A percentile compares a stretch with the other conserved stretches of the same genome.
Conservation (phyloP, 2,888 invertebrate genomes). For the Nymphalis polychloros region DNA sequence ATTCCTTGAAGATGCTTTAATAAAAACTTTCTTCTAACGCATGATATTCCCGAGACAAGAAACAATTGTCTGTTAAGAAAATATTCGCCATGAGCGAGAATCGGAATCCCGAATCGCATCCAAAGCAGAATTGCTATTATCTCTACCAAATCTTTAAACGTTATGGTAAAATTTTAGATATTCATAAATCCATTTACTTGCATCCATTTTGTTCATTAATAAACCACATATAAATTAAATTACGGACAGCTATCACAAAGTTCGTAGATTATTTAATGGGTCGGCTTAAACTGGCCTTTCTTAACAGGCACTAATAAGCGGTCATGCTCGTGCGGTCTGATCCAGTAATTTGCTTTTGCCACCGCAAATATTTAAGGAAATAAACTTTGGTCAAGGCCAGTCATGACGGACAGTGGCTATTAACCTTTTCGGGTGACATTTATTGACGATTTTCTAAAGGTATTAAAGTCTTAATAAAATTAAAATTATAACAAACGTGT, state of each 20-base stretch:
- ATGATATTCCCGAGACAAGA: too few relatives aligned
- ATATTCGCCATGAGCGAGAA: too few relatives aligned
- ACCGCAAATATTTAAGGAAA: conserved; percentile 20
- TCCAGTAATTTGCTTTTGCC: conserved; percentile 22
- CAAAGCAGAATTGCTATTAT: neutral
- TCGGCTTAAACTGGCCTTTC: conserved; percentile 8
- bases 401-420: neutral
- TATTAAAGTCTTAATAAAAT: neutral
- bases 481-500: neutral
- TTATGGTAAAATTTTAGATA: neutral
- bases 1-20: too few relatives aligned
- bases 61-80: too few relatives aligned
- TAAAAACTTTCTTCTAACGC: too few relatives aligned
- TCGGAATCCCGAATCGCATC: too few relatives aligned
- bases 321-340: conserved; percentile 6
- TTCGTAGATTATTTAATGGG: conserved; percentile 1
- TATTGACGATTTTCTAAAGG: neutral
- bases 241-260: neutral
- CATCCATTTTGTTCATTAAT: neutral
- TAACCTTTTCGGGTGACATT: neutral
- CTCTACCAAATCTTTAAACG: neutral
- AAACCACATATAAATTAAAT: neutral
- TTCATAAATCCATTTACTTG: neutral
- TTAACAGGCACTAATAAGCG: conserved; percentile 3
- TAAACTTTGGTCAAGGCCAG: conserved; percentile 19